These are phyloP conservation scores for Zapus hudsonius DNA, from an alignment of 2,113 vertebrate genomes.

Conservation along the genomic window DNA sequence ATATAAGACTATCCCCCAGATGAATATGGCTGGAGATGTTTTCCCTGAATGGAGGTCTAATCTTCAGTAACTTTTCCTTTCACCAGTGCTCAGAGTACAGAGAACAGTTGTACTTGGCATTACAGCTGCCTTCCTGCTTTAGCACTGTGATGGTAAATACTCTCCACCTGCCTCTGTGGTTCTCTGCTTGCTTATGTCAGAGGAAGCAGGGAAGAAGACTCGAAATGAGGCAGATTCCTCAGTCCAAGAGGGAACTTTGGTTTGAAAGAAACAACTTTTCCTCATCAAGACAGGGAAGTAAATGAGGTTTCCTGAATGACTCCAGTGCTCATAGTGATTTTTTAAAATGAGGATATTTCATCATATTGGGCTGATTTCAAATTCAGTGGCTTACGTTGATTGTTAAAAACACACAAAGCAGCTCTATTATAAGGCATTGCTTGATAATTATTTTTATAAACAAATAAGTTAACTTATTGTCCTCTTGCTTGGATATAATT, in stretches of 20 bases:
- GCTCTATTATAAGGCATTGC: too few species aligned
- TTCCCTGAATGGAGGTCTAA: neutral
- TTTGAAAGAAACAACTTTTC: conserved; percentile 51
- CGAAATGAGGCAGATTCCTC: neutral
- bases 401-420: neutral
- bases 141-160: neutral
- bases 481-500: too few species aligned
- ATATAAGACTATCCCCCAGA: neutral
- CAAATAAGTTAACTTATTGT: too few species aligned
- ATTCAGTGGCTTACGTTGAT: conserved; percentile 29
- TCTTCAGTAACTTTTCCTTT: neutral
- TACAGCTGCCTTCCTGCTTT: neutral
- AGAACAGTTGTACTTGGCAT: neutral
- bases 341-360: conserved; percentile 13
- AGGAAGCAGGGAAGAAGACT: neutral
- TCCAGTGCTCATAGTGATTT: neutral
- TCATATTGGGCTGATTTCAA: conserved; percentile 11
- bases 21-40: neutral
- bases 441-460: too few species aligned
- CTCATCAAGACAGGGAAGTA: conserved; percentile 1
- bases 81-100: neutral
- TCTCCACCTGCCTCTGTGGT: neutral
- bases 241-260: neutral
- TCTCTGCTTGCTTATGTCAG: neutral
- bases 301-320: conserved; percentile 11